These are phyloP conservation scores for Tuberolachnus salignus DNA, from an alignment of 2,888 invertebrate genomes.

Conservation along the genomic window DNA sequence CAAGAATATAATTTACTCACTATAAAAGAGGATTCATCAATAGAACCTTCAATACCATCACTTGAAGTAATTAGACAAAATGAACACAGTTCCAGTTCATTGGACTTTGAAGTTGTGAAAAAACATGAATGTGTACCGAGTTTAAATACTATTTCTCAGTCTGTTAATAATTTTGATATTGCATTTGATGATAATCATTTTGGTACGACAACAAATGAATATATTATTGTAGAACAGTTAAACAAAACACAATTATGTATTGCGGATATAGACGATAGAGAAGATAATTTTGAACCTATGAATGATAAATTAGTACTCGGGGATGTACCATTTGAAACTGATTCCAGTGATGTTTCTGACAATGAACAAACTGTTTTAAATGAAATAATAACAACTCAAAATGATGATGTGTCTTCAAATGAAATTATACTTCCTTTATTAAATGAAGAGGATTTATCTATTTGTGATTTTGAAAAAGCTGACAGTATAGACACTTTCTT, in stretches of 20 bases:
- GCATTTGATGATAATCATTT: constrained; percentile 34
- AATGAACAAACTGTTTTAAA: constrained; percentile 11
- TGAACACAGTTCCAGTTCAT: constrained; percentile 3
- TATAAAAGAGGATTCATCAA: constrained; percentile 14
- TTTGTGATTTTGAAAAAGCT: background rate
- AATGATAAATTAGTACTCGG: constrained; percentile 53
- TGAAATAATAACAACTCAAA: background rate
- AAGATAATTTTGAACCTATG: constrained; percentile 47
- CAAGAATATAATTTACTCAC: constrained; percentile 21
- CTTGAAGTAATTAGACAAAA: background rate
- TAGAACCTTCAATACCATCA: background rate
- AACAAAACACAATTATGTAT: background rate
- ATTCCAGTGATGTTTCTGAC: constrained; percentile 40
- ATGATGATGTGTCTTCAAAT: constrained; percentile 33
- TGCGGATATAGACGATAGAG: constrained; percentile 28
- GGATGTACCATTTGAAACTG: constrained; percentile 43
- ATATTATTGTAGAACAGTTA: background rate
- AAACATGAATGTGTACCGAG: constrained; percentile 31
- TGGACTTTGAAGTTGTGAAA: constrained; percentile 31
- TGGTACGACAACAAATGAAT: background rate
- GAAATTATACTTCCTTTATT: too few relatives aligned
- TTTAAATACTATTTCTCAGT: constrained; percentile 28
- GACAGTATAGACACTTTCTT: constrained; percentile 37
- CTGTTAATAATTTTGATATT: constrained; percentile 22
- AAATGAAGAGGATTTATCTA: background rate